Conservation (phyloP, 2,113 vertebrate genomes). For the Phylloscopus trochilus region DNA sequence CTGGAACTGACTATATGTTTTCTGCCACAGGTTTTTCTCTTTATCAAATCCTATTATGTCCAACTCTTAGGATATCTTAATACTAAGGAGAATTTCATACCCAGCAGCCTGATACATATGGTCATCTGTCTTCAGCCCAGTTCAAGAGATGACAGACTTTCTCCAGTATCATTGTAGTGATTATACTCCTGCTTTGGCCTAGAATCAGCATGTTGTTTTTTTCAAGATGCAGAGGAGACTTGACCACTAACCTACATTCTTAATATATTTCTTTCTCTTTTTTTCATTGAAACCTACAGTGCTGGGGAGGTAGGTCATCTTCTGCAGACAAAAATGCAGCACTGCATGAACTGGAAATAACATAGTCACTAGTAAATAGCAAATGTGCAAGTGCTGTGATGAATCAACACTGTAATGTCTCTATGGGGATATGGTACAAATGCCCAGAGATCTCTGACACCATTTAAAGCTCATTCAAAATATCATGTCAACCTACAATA, state of each 20-base stretch:
- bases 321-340: background rate
- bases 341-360: background rate
- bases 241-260: background rate
- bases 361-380: background rate
- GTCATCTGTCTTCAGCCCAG: background rate
- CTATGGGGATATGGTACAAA: background rate
- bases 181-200: background rate
- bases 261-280: background rate
- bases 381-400: background rate
- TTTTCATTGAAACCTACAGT: background rate
- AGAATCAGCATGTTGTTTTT: background rate
- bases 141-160: background rate
- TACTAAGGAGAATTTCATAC: background rate
- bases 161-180: background rate
- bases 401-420: background rate
- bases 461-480: slow-evolving; percentile 24
- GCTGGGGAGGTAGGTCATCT: background rate
- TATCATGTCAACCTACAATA: background rate
- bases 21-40: background rate
- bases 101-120: background rate
- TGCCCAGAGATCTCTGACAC: background rate
- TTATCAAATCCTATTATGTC: background rate
- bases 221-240: background rate
- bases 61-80: background rate
- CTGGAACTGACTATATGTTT: background rate